Percentiles rank a stretch among this genome's conserved stretches.
phyloP scores from a whole-genome alignment of 2,797 vertebrate genomes.

The Leptatherina wallacei region DNA sequence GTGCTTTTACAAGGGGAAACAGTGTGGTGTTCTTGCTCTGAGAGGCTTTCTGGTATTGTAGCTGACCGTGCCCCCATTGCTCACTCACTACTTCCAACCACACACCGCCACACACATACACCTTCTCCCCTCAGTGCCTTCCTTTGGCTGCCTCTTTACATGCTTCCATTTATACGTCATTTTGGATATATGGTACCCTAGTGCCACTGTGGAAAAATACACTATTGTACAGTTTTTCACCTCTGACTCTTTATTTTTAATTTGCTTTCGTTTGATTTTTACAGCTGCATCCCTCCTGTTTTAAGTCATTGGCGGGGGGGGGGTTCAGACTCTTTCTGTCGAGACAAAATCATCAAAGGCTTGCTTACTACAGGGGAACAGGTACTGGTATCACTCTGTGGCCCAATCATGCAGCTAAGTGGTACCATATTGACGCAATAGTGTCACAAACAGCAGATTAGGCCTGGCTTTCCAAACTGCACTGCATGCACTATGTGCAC shows the following conservation, averaged over 20 bases:
- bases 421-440: constrained; percentile 73
- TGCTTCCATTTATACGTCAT: constrained; percentile 64
- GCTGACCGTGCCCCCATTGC: constrained; percentile 57
- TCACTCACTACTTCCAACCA: constrained; percentile 49
- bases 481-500: constrained; percentile 15
- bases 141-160: constrained; percentile 44
- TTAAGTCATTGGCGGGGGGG: constrained; percentile 34
- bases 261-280: constrained; percentile 66
- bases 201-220: constrained; percentile 62
- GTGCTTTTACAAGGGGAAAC: constrained; percentile 85
- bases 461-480: constrained; percentile 33
- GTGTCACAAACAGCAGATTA: constrained; percentile 55
- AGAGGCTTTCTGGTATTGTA: constrained; percentile 68
- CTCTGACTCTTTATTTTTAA: constrained; percentile 49
- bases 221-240: constrained; percentile 46
- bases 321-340: constrained; percentile 50
- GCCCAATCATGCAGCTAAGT: constrained; percentile 73
- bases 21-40: constrained; percentile 75
- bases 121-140: constrained; percentile 36
- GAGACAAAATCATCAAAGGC: constrained; percentile 75
- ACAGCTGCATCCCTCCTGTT: constrained; percentile 50
- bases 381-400: constrained; percentile 62
- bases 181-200: constrained; percentile 45
- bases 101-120: constrained; percentile 25
- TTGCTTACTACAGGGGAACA: constrained; percentile 70